A percentile compares a stretch with the other conserved stretches of the same genome.
phyloP scores from a whole-genome alignment of 2,113 vertebrate species.

The Varanus komodoensis region DNA sequence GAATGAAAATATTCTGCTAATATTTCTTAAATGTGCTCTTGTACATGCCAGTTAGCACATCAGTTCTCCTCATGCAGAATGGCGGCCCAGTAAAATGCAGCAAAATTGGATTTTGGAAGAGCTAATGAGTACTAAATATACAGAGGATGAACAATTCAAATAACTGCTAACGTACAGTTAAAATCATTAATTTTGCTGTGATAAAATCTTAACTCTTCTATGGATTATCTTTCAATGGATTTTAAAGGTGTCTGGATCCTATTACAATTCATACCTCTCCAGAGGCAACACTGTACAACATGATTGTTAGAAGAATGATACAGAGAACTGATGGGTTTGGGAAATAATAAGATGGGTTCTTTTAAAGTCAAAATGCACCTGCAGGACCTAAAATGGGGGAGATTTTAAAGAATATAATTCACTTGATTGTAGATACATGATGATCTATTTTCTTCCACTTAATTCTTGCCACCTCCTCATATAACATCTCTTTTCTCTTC shows the following conservation, averaged over 20 bases:
- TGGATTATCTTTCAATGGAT: conserved; percentile 64
- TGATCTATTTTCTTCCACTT: conserved; percentile 49
- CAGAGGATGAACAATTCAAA: conserved; percentile 67
- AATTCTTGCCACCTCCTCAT: background rate
- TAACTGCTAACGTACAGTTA: conserved; percentile 71
- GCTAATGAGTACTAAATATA: conserved; percentile 60
- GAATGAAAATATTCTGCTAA: background rate
- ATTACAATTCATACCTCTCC: conserved; percentile 25
- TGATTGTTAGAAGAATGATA: conserved; percentile 9
- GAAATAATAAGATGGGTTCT: conserved; percentile 15
- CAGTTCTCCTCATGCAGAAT: background rate
- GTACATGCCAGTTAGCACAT: background rate
- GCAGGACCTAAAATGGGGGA: conserved; percentile 31
- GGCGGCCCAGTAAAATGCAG: background rate
- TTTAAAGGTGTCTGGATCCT: conserved; percentile 55
- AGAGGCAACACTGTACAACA: conserved; percentile 19
- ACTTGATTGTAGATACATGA: conserved; percentile 49
- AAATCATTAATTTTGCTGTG: conserved; percentile 71
- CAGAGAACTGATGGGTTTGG: conserved; percentile 37
- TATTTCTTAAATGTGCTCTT: background rate
- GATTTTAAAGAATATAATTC: conserved; percentile 54
- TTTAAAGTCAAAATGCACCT: conserved; percentile 54
- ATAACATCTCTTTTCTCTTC: conserved; percentile 52
- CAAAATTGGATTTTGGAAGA: conserved; percentile 32
- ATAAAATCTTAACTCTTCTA: conserved; percentile 50